A percentile compares a stretch with the other conserved stretches of the same genome.
These are phyloP conservation scores for Petromus typicus DNA, from an alignment of 2,113 vertebrate genomes.

Conservation along the genomic window DNA sequence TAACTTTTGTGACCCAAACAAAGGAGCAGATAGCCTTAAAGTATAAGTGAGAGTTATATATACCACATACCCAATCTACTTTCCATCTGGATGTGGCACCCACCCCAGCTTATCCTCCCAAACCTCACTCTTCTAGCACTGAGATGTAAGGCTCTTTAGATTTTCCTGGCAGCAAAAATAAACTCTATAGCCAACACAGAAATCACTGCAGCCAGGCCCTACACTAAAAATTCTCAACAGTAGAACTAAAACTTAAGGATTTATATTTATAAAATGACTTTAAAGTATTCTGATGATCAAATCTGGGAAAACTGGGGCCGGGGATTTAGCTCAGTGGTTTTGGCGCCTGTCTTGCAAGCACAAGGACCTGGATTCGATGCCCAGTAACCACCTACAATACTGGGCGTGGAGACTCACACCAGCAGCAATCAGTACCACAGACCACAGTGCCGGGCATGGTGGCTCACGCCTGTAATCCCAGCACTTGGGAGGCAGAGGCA, in stretches of 20 bases:
- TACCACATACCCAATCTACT: neutral
- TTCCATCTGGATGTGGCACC: neutral
- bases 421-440: too few species aligned
- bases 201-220: neutral
- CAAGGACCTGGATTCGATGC: too few species aligned
- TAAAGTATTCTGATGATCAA: neutral
- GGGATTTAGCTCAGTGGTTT: too few species aligned
- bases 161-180: neutral
- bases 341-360: too few species aligned
- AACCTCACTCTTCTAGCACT: neutral
- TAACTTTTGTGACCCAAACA: conserved; percentile 59
- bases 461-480: too few species aligned
- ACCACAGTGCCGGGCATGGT: too few species aligned
- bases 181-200: neutral
- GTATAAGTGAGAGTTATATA: neutral
- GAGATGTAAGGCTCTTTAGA: neutral
- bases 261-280: neutral
- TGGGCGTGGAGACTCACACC: too few species aligned
- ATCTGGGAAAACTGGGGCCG: too few species aligned
- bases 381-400: too few species aligned
- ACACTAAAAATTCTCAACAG: neutral
- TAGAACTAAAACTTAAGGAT: neutral
- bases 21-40: neutral
- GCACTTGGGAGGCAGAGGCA: too few species aligned
- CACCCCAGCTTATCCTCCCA: neutral